Evolutionary conservation across 2,888 invertebrate genomes (phyloP).

Genomic region (Drosophila mercatorum): DNA sequence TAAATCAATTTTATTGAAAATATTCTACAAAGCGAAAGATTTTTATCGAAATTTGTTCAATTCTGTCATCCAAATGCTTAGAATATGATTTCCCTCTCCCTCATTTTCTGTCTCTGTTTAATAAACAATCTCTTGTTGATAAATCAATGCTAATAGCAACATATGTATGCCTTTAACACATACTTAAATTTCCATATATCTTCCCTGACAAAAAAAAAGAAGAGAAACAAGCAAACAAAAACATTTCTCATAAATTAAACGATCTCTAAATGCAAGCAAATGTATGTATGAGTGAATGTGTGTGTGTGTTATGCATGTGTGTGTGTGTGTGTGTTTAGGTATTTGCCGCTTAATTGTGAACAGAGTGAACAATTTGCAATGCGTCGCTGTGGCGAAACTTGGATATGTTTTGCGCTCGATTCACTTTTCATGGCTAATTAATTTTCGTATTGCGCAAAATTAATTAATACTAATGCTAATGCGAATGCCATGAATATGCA

Average conservation of each 20-base stretch:
- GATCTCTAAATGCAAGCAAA: conserved; percentile 19
- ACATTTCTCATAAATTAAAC: conserved; percentile 11
- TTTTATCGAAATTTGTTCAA: neutral
- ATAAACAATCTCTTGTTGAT: conserved; percentile 35
- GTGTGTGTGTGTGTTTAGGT: conserved; percentile 14
- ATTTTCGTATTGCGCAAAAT: conserved; percentile 77
- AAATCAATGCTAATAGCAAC: conserved; percentile 63
- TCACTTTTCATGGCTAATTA: conserved; percentile 79
- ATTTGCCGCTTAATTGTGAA: conserved; percentile 43
- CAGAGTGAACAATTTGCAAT: conserved; percentile 54
- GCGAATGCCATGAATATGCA: conserved; percentile 74
- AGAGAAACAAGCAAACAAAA: conserved; percentile 2
- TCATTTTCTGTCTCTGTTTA: neutral
- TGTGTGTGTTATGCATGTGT: conserved; percentile 3
- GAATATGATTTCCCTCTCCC: neutral
- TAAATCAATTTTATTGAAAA: neutral
- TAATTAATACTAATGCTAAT: conserved; percentile 71
- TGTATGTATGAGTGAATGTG: neutral
- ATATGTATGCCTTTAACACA: conserved; percentile 53
- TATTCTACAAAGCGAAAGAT: neutral
- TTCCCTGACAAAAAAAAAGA: neutral
- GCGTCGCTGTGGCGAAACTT: conserved; percentile 47
- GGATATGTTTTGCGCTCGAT: conserved; percentile 71
- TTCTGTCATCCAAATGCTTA: neutral
- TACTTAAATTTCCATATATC: conserved; percentile 42